Percentiles rank a stretch among this genome's conserved stretches.
These are phyloP conservation scores for Drosophila nannoptera DNA, from an alignment of 1,140 invertebrate species.

Conservation along the genomic window DNA sequence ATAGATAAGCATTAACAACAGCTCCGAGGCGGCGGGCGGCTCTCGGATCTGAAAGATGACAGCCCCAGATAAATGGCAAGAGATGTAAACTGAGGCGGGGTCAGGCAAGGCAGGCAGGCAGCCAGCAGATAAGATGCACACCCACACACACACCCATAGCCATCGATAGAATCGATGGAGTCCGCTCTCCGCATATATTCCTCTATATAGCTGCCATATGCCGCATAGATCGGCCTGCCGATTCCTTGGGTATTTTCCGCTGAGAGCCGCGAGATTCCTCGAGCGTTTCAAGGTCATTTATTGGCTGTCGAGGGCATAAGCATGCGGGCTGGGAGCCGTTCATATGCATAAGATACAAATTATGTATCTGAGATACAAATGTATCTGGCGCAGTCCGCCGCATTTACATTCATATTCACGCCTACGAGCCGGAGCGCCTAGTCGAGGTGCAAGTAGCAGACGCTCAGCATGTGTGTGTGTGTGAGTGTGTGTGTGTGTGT, in stretches of 20 bases:
- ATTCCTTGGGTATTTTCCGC: too few relatives aligned
- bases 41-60: constrained; percentile 11
- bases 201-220: too few relatives aligned
- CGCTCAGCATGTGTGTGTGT: constrained; percentile 15
- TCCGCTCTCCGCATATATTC: too few relatives aligned
- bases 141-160: not conserved
- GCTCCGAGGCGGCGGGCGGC: not conserved
- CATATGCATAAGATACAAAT: constrained; percentile 27
- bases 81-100: not conserved
- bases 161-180: too few relatives aligned
- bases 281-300: constrained; percentile 40
- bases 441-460: constrained; percentile 14
- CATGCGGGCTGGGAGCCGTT: constrained; percentile 41
- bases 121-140: not conserved
- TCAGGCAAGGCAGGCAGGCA: not conserved
- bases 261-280: constrained; percentile 2
- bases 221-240: too few relatives aligned
- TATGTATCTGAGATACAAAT: not conserved
- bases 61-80: not conserved
- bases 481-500: constrained; percentile 22
- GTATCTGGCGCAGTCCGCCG: constrained; percentile 18
- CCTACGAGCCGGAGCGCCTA: constrained; percentile 25
- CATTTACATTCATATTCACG: constrained; percentile 20
- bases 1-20: constrained; percentile 29
- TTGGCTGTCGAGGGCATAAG: constrained; percentile 30